Evolutionary conservation across 2,888 invertebrate genomes (phyloP), one percentile per base, ranked within the genome.

Genomic region (Metalampra italica): DNA sequence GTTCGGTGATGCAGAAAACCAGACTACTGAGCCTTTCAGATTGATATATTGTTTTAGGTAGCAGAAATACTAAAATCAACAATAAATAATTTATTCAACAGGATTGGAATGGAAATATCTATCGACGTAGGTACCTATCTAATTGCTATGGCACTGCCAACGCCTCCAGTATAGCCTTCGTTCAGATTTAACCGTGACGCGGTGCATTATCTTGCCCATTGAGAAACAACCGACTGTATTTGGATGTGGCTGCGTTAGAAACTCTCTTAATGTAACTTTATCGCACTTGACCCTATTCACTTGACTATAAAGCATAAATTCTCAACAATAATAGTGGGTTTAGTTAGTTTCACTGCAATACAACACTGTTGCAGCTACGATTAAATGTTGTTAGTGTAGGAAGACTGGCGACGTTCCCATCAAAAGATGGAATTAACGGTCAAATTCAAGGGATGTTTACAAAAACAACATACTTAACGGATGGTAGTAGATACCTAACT

Each of bases 21-120:
- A 22, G 22, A 22, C 22, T 22, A 39, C 40, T 32, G n/a, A 15
- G 30, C 40, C n/a, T n/a, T n/a, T n/a, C n/a, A n/a, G n/a, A n/a
- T n/a, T n/a, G n/a, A n/a, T n/a, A n/a, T n/a, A n/a, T n/a, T n/a
- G n/a, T n/a, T n/a, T n/a, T n/a, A n/a, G n/a, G n/a, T n/a, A n/a
- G n/a, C n/a, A n/a, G n/a, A n/a, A 46, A 40, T 32, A 40, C 50
- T 54, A 48, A 56, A 51, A 52, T 50, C 48, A 50, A 50, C 51
- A 55, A 52, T 49, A 41, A 61, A 59, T 68, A 64, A 75, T 75
- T 56, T 66, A 73, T 73, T 69, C 69, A 72, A 71, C 71, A 72
- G 62, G 71, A 79, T 83, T 82, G 66, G 86, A 87, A 86, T 85
- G 84, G 83, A 83, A 81, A 84, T 83, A 82, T 82, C 81, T 82